Base-by-base conservation (phyloP, 2,113 vertebrate genomes). In the Pipra filicauda region DNA sequence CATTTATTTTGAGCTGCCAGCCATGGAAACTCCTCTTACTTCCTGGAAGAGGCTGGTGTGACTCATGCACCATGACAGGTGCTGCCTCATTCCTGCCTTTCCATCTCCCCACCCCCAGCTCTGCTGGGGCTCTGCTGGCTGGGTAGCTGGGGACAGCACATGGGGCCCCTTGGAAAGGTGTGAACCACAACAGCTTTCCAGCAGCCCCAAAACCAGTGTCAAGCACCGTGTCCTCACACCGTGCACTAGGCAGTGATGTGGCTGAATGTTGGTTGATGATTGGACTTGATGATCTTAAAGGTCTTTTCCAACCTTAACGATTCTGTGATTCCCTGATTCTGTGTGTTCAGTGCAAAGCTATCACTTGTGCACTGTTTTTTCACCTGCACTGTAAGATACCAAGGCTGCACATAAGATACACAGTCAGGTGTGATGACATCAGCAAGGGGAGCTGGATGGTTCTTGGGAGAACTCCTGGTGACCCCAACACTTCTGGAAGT, bases 181-280 rank as follows among this genome's bases (percentile, higher is more conserved):
- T 18, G 85, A 78, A 2, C 49, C 65, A 11, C 75, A 13, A 2
- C 58, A 37, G 18, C 27, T 22, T 27, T 10, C 13, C 17, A 6
- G 5, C 35, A 61, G 27, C 19, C 27, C 39, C 48, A 37, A 17
- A 55, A 12, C 35, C 24, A 9, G 18, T 8, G 58, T 12, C 8
- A 6, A 22, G 48, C 8, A 2, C 41, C 2, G 4, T 17, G 62
- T 49, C 51, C 57, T 51, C 51, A 5, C 27, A 61, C 14, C 23
- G 13, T 1, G 1, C 49, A 7, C 49, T 20, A 9, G 33, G 46
- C n/a, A 5, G 2, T 3, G 10, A 2, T 24, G 44, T 11, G 27
- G 16, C 12, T 33, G 41, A 57, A 1, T 7, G 12, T 3, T 13
- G 33, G 37, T 33, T 14, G 20, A 24, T 24, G 48, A 37, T 27